phyloP scores from a whole-genome alignment of 2,888 invertebrate species.

The Drosophila atripex region DNA sequence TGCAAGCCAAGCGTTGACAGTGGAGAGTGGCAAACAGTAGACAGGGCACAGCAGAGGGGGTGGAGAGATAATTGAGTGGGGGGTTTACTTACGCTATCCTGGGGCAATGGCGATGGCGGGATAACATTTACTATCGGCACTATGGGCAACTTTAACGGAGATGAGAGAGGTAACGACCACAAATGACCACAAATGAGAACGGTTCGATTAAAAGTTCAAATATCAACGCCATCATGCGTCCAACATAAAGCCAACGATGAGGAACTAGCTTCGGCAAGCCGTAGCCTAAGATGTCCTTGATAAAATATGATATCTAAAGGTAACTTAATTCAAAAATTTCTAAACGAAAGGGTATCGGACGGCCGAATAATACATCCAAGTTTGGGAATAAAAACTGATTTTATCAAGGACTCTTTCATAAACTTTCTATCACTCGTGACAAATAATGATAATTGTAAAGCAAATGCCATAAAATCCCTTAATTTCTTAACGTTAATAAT shows the following conservation, averaged over 20 bases:
- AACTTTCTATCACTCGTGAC: not conserved
- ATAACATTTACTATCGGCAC: constrained; percentile 76
- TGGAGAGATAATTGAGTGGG: constrained; percentile 26
- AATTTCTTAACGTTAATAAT: too few relatives aligned
- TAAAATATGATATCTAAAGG: not conserved
- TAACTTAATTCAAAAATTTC: not conserved
- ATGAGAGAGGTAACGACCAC: constrained; percentile 55
- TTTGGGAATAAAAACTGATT: not conserved
- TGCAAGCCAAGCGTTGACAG: constrained; percentile 43
- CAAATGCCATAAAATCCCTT: not conserved
- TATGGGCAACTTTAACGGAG: constrained; percentile 73
- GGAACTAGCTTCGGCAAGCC: constrained; percentile 14
- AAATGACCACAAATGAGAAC: constrained; percentile 55
- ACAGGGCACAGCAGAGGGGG: constrained; percentile 33
- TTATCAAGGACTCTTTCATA: not conserved
- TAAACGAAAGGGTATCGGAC: too few relatives aligned
- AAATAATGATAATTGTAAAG: not conserved
- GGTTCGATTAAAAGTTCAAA: constrained; percentile 57
- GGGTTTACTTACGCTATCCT: constrained; percentile 74
- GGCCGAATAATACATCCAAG: not conserved
- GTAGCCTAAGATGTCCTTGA: not conserved
- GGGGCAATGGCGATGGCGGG: constrained; percentile 72
- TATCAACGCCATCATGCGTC: constrained; percentile 33
- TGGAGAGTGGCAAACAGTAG: constrained; percentile 11
- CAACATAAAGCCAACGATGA: constrained; percentile 8